Evolutionary conservation across 2,797 vertebrate species (phyloP).

Genomic region (Staurois parvus): DNA sequence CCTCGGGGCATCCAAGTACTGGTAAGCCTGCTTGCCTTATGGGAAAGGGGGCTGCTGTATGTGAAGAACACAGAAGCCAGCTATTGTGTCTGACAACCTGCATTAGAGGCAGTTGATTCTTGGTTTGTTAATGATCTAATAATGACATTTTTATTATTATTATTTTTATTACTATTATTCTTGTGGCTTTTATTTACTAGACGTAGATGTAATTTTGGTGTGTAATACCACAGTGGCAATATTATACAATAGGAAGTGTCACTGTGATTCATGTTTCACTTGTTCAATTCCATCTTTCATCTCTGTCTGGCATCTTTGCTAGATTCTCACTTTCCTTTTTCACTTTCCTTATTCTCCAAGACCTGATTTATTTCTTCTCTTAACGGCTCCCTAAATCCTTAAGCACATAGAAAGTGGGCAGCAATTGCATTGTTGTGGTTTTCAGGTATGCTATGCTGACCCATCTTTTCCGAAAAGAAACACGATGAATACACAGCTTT

Average conservation of each 20-base stretch:
- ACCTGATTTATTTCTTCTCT: slow-evolving; percentile 39
- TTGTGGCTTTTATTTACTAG: background rate
- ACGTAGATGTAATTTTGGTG: background rate
- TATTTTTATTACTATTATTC: background rate
- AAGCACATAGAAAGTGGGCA: background rate
- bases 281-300: slow-evolving; percentile 30
- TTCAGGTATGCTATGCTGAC: background rate
- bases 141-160: no score
- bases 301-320: slow-evolving; percentile 31
- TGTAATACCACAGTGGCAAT: slow-evolving; percentile 19
- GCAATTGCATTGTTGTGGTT: background rate
- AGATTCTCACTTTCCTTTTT: slow-evolving; percentile 19
- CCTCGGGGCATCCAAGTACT: no score
- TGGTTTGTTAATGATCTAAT: background rate
- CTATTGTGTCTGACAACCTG: no score
- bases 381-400: slow-evolving; percentile 22
- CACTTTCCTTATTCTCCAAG: slow-evolving; percentile 28
- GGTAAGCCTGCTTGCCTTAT: no score
- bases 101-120: background rate
- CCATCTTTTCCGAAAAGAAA: background rate
- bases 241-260: slow-evolving; percentile 30
- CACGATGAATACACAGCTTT: background rate
- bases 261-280: slow-evolving; percentile 34
- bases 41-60: no score
- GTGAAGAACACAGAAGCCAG: no score